A percentile compares a stretch with the other conserved stretches of the same genome.
Conservation (phyloP, 2,113 vertebrate genomes). For the Pongo pygmaeus region DNA sequence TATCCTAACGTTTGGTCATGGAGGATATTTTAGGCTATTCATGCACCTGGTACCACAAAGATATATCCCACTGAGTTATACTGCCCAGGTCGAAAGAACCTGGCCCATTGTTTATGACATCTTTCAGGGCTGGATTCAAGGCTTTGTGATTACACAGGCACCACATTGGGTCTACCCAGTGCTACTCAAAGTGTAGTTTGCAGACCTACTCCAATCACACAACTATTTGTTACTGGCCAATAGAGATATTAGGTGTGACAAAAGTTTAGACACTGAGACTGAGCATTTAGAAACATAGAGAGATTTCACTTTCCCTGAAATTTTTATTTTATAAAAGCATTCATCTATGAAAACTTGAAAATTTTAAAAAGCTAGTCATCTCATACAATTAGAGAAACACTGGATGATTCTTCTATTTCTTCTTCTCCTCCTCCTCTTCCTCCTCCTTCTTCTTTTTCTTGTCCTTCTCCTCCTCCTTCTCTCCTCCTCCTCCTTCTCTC, state of each 20-base stretch:
- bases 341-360: neutral
- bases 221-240: neutral
- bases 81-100: neutral
- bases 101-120: neutral
- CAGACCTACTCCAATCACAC: neutral
- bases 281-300: neutral
- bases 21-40: neutral
- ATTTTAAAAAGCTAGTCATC: neutral
- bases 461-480: no score
- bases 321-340: neutral
- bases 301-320: neutral
- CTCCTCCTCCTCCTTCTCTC: neutral
- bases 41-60: neutral
- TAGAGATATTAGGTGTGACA: neutral
- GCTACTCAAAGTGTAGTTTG: neutral
- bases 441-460: neutral
- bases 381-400: neutral
- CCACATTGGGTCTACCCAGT: neutral
- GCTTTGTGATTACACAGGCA: neutral
- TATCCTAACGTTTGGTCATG: neutral
- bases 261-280: conserved; percentile 4
- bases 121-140: neutral
- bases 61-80: neutral
- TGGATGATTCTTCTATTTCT: neutral
- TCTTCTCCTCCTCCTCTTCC: neutral